Evolutionary conservation across 2,888 invertebrate species (phyloP).

Genomic region (Lissonota sp.): DNA sequence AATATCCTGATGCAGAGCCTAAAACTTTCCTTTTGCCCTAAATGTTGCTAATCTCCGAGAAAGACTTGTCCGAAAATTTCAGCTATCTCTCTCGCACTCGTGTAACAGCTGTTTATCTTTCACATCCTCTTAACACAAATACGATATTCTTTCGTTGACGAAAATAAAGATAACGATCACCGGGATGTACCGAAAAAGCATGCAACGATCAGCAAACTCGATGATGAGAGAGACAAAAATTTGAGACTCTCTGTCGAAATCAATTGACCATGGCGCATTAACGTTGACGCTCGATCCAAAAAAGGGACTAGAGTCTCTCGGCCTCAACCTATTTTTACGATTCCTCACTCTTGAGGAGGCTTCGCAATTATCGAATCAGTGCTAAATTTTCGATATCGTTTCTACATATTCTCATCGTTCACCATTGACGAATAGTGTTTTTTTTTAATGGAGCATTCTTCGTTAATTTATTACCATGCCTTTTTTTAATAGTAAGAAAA

Average conservation of each 20-base stretch:
- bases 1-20: too few species aligned
- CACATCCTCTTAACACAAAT: conserved; percentile 62
- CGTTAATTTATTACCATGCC: too few species aligned
- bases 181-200: conserved; percentile 36
- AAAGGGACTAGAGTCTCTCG: conserved; percentile 56
- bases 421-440: neutral
- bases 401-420: neutral
- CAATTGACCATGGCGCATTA: conserved; percentile 66
- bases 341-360: conserved; percentile 1
- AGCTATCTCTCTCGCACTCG: too few species aligned
- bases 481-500: too few species aligned
- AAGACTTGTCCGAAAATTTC: too few species aligned
- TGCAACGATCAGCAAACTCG: conserved; percentile 28
- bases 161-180: conserved; percentile 26
- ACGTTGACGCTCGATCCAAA: conserved; percentile 64
- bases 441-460: too few species aligned
- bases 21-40: too few species aligned
- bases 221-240: conserved; percentile 20
- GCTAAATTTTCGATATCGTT: conserved; percentile 18
- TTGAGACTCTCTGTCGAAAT: conserved; percentile 28
- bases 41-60: too few species aligned
- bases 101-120: too few species aligned
- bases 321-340: conserved; percentile 61
- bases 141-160: conserved; percentile 53
- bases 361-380: too few species aligned